Percentiles rank a stretch among this genome's conserved stretches.
phyloP scores from a whole-genome alignment of 2,888 invertebrate species.

The Clivina fossor region DNA sequence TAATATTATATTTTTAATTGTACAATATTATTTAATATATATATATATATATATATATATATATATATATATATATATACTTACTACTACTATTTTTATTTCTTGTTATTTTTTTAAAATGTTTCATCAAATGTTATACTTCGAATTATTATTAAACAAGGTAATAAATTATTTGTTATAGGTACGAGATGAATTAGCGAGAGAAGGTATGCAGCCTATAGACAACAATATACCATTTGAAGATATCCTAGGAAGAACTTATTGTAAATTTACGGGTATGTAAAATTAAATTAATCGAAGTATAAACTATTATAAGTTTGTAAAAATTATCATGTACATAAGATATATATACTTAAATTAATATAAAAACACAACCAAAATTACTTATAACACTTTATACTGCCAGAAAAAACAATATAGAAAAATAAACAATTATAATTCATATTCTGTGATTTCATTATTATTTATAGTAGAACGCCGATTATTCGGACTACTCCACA shows the following conservation, averaged over 20 bases:
- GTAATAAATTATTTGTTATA: slow-evolving; percentile 45
- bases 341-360: not conserved
- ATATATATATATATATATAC: too few relatives aligned
- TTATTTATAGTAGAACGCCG: not conserved
- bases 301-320: slow-evolving; percentile 8
- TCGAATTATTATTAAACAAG: too few relatives aligned
- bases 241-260: slow-evolving; percentile 61
- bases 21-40: too few relatives aligned
- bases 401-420: too few relatives aligned
- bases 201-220: slow-evolving; percentile 58
- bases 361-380: not conserved
- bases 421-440: not conserved
- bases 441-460: not conserved
- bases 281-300: slow-evolving; percentile 24
- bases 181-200: slow-evolving; percentile 61
- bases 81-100: too few relatives aligned
- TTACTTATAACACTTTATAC: too few relatives aligned
- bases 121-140: too few relatives aligned
- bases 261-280: slow-evolving; percentile 57
- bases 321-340: slow-evolving; percentile 1
- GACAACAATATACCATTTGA: slow-evolving; percentile 61
- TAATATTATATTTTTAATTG: too few relatives aligned
- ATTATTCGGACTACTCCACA: too few relatives aligned
- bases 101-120: too few relatives aligned
- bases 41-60: too few relatives aligned